Evolutionary conservation across 2,797 vertebrate species (phyloP), one percentile per base, ranked within the genome.

Genomic region (Sebastes taczanowskii): DNA sequence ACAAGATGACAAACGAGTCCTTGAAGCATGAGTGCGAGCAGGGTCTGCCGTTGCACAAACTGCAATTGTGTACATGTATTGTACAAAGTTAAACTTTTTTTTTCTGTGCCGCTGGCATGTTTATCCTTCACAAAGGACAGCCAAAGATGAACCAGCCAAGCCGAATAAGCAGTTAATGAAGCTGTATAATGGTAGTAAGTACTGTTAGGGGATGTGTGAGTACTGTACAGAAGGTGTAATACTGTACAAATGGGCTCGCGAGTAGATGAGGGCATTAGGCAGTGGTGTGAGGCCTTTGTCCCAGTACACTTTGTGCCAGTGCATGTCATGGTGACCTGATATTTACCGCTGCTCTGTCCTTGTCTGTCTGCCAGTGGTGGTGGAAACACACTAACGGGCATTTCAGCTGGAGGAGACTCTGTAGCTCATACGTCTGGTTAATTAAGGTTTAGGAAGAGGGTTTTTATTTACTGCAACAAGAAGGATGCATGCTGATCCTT

Each of bases 221-320:
- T 20, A 58, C 75, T 74, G 74, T 66, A 67, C 56, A 53, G 16
- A 46, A 23, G 27, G 61, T 18, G 30, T 82, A 49, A 38, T 59
- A 60, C 74, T 27, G 80, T 71, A 53, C 35, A 82, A 78, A 72
- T 70, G 69, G 58, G 60, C 61, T 49, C 56, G 52, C 4, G 69
- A 16, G 32, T n/a, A 70, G 56, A 16, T 78, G 83, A 68, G 64
- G 58, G 60, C 62, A 59, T 53, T 71, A 76, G 71, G 64, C 68
- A 30, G 60, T 52, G 72, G 69, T 73, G 25, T 35, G 62, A 77
- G 84, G 92, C 92, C 89, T 94, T 93, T 94, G 89, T 88, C 87
- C 94, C 78, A 91, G 86, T 91, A 86, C 71, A 74, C 53, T 76
- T 18, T 62, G 78, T 91, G 90, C 89, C 90, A 92, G 65, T 10